Conservation (phyloP, 2,888 invertebrate species). For the Nycteola revayana region DNA sequence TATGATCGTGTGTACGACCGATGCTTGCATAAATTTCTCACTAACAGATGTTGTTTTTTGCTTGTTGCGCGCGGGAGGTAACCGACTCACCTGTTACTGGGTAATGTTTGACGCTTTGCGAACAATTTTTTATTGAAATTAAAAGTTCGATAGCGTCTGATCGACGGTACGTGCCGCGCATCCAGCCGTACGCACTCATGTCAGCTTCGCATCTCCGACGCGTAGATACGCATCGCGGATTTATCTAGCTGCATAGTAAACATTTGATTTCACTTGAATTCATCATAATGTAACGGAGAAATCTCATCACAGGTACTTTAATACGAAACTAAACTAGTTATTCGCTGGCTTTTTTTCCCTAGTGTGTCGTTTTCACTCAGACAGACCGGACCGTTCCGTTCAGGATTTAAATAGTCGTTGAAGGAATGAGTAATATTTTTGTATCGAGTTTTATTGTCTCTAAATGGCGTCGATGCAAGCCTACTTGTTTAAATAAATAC, state of each 20-base stretch:
- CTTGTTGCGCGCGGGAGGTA: constrained; percentile 58
- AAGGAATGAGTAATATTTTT: constrained; percentile 29
- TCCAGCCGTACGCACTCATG: constrained; percentile 27
- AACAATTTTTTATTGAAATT: constrained; percentile 67
- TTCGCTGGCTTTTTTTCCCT: constrained; percentile 21
- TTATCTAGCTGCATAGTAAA: constrained; percentile 7
- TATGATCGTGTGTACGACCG: constrained; percentile 71
- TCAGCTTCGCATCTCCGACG: constrained; percentile 17
- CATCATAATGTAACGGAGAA: constrained; percentile 14
- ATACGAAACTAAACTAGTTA: too few relatives aligned
- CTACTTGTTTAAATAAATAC: constrained; percentile 59
- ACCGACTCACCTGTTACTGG: constrained; percentile 67
- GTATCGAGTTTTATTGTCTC: constrained; percentile 34
- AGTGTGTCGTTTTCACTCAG: constrained; percentile 19
- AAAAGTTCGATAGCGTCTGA: constrained; percentile 66
- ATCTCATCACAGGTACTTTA: constrained; percentile 10
- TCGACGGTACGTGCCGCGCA: constrained; percentile 54
- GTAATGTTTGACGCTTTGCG: constrained; percentile 57
- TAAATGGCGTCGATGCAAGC: constrained; percentile 44
- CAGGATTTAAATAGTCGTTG: constrained; percentile 21
- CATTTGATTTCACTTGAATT: constrained; percentile 13
- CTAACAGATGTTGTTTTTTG: constrained; percentile 71
- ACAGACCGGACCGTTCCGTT: constrained; percentile 20
- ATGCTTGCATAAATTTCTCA: constrained; percentile 68
- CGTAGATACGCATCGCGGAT: constrained; percentile 9